phyloP scores from a whole-genome alignment of 92 coral and sea anemone species.

The Porites cylindrica region DNA sequence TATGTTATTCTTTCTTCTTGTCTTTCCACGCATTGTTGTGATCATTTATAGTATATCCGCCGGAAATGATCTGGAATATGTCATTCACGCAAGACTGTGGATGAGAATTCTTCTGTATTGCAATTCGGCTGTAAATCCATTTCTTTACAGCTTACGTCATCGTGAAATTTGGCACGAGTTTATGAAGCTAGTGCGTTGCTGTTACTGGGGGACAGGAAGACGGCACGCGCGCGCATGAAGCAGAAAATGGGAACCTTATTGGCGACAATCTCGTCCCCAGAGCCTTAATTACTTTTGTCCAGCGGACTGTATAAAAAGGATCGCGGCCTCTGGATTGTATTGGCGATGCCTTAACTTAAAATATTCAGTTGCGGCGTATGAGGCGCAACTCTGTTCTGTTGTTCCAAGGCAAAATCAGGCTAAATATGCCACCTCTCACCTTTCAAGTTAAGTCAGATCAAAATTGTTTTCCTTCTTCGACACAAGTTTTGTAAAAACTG shows the following conservation, averaged over 20 bases:
- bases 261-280: neutral
- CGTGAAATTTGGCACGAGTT: conserved; percentile 78
- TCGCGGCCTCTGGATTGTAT: too few relatives aligned
- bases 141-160: conserved; percentile 78
- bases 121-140: conserved; percentile 72
- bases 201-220: neutral
- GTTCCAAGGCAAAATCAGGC: too few relatives aligned
- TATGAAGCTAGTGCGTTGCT: conserved; percentile 2
- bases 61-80: conserved; percentile 6
- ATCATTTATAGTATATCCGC: conserved; percentile 65
- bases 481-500: too few relatives aligned
- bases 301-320: too few relatives aligned
- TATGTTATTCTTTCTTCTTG: conserved; percentile 70
- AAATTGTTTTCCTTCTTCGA: too few relatives aligned
- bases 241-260: neutral
- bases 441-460: too few relatives aligned
- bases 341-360: too few relatives aligned
- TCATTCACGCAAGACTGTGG: conserved; percentile 68
- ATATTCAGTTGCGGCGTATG: too few relatives aligned
- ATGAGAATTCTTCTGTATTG: conserved; percentile 71
- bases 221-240: neutral
- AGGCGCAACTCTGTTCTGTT: too few relatives aligned
- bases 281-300: too few relatives aligned
- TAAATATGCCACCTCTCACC: too few relatives aligned
- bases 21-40: conserved; percentile 74